phyloP scores from a whole-genome alignment of 2,888 invertebrate genomes.

The Orchesellides sinensis region DNA sequence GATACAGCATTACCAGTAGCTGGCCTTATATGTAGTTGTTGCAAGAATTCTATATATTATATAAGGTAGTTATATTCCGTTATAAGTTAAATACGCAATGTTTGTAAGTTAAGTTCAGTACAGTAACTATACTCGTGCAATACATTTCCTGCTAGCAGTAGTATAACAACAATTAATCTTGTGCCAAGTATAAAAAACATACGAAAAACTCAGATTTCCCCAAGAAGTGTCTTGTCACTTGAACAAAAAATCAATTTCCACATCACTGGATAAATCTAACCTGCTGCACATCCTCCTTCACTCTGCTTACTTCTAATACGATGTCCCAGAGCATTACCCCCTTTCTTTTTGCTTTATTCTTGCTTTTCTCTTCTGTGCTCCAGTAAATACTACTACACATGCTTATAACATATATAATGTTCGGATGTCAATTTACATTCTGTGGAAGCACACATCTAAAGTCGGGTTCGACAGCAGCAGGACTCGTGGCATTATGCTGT shows the following conservation, averaged over 20 bases:
- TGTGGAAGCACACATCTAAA: slow-evolving; percentile 27
- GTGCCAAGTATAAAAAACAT: too few species aligned
- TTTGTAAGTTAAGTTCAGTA: too few species aligned
- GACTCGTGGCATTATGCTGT: too few species aligned
- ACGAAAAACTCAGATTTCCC: not conserved
- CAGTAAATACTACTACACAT: not conserved
- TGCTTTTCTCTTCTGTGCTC: not conserved
- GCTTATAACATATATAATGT: too few species aligned
- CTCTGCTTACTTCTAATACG: not conserved
- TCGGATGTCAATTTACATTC: slow-evolving; percentile 38
- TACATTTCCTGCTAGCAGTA: too few species aligned
- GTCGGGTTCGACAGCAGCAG: not conserved
- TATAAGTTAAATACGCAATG: too few species aligned
- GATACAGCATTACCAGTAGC: not conserved
- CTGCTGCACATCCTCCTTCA: not conserved
- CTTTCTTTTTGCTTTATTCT: not conserved
- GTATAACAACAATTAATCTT: too few species aligned
- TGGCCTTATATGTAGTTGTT: too few species aligned
- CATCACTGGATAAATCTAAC: not conserved
- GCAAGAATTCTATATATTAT: too few species aligned
- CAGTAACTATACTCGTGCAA: too few species aligned
- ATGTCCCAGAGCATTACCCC: not conserved
- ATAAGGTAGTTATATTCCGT: too few species aligned
- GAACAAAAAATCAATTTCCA: slow-evolving; percentile 4
- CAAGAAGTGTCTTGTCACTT: not conserved